phyloP scores from a whole-genome alignment of 2,113 vertebrate genomes.

The Okapia johnstoni region DNA sequence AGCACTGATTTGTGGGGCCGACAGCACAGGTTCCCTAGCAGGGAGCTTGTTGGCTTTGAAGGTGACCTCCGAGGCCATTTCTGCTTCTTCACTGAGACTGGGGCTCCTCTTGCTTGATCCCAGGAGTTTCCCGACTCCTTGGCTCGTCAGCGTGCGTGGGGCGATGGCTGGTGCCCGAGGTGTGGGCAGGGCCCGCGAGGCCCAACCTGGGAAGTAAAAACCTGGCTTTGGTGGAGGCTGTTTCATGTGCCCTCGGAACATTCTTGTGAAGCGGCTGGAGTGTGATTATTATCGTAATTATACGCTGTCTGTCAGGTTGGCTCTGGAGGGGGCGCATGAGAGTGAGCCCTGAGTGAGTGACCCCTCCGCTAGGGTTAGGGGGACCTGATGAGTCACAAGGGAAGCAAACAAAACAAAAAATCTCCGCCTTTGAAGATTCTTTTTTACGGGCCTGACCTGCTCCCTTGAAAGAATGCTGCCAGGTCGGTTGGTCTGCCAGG shows the following conservation, averaged over 20 bases:
- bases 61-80: background rate
- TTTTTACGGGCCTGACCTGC: background rate
- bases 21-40: background rate
- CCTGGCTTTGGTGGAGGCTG: background rate
- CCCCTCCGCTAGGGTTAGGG: background rate
- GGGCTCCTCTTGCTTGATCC: background rate
- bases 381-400: background rate
- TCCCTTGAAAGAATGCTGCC: background rate
- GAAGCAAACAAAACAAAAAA: background rate
- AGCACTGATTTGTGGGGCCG: background rate
- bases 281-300: constrained; percentile 34
- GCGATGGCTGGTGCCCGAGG: background rate
- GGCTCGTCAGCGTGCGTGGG: background rate
- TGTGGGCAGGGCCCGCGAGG: background rate
- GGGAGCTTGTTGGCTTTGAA: background rate
- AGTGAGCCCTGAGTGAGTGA: background rate
- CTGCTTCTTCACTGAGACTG: background rate
- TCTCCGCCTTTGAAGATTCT: background rate
- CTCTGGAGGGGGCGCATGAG: background rate
- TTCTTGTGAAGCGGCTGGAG: constrained; percentile 16
- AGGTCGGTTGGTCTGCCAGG: background rate
- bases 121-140: background rate
- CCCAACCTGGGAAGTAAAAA: background rate
- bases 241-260: background rate
- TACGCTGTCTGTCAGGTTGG: background rate